Conservation (phyloP, 2,797 vertebrate species). For the Chaetodon trifasciatus region DNA sequence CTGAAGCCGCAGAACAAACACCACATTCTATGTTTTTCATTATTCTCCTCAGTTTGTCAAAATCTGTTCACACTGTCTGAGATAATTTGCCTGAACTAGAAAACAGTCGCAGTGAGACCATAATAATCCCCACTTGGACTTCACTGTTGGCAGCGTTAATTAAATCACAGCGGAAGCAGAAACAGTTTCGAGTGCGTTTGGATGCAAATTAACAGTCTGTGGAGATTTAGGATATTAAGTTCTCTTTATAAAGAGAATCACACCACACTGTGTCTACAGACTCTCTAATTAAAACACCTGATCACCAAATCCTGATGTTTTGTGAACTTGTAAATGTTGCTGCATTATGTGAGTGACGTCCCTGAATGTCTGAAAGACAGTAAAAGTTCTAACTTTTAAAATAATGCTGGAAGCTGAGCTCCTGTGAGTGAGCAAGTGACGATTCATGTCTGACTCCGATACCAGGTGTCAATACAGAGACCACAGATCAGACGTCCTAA, state of each 20-base stretch:
- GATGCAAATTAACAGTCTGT: slow-evolving; percentile 23
- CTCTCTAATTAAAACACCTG: not conserved
- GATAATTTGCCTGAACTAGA: not conserved
- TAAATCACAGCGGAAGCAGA: slow-evolving; percentile 6
- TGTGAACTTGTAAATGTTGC: too few relatives aligned
- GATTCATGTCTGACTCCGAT: not conserved
- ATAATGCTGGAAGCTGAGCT: too few relatives aligned
- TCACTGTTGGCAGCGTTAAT: slow-evolving; percentile 26
- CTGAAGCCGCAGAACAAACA: not conserved
- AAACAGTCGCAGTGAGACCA: slow-evolving; percentile 1
- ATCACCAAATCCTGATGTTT: too few relatives aligned
- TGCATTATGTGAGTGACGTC: too few relatives aligned
- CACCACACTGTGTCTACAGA: not conserved
- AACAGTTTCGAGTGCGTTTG: not conserved
- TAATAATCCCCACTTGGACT: slow-evolving; percentile 21
- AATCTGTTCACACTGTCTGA: not conserved
- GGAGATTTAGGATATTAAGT: slow-evolving; percentile 21
- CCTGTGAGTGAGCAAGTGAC: too few relatives aligned
- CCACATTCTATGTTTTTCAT: not conserved
- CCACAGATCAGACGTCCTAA: not conserved
- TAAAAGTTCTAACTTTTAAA: too few relatives aligned
- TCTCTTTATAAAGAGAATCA: not conserved
- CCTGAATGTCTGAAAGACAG: too few relatives aligned
- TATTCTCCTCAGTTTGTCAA: not conserved
- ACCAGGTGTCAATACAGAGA: not conserved